phyloP scores from a whole-genome alignment of 1,140 invertebrate species.

The Zaprionus ghesquierei region DNA sequence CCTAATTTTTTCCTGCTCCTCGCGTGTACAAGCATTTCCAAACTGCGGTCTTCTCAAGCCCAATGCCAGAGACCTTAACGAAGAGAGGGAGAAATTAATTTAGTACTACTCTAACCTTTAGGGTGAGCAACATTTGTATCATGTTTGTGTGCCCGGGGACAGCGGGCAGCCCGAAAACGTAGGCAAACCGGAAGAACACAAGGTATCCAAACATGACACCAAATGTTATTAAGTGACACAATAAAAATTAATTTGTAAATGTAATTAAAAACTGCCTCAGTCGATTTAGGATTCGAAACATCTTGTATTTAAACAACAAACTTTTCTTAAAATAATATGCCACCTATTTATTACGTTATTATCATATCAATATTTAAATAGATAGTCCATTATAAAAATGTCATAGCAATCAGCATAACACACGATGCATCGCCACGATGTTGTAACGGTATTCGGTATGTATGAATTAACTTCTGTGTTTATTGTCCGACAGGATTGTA shows the following conservation, averaged over 20 bases:
- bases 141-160: slow-evolving; percentile 93
- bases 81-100: slow-evolving; percentile 7
- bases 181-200: slow-evolving; percentile 91
- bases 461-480: too few relatives aligned
- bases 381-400: too few relatives aligned
- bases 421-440: too few relatives aligned
- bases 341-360: too few relatives aligned
- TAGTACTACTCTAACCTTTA: slow-evolving; percentile 85
- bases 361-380: too few relatives aligned
- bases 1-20: slow-evolving; percentile 71
- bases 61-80: slow-evolving; percentile 91
- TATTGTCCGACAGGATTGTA: too few relatives aligned
- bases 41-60: slow-evolving; percentile 92
- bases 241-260: not conserved
- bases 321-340: too few relatives aligned
- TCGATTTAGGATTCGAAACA: too few relatives aligned
- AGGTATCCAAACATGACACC: slow-evolving; percentile 93
- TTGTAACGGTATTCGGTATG: too few relatives aligned
- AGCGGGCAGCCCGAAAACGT: slow-evolving; percentile 89
- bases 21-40: slow-evolving; percentile 82
- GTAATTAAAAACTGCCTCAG: not conserved
- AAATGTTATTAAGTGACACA: slow-evolving; percentile 90
- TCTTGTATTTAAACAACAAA: too few relatives aligned
- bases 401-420: too few relatives aligned
- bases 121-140: slow-evolving; percentile 95